Evolutionary conservation across 2,888 invertebrate species (phyloP), one percentile per base, ranked within the genome.

Genomic region (Tenthredo mesomela): DNA sequence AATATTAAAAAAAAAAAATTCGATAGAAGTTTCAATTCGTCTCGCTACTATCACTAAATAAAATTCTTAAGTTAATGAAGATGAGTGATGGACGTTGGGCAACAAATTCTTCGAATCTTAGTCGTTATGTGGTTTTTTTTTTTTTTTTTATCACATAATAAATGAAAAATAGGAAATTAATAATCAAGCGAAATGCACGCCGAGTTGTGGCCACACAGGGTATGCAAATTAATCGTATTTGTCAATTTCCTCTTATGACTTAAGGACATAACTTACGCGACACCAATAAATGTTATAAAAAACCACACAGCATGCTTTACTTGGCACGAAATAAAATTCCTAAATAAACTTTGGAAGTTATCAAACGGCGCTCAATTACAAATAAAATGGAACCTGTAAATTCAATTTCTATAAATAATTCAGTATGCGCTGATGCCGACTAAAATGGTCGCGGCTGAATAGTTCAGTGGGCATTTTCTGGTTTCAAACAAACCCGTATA

Each of bases 191-290:
- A 37, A 7, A 37, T 18, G n/a, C n/a, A 9, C n/a, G 70, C 12
- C 70, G 15, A 6, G 6, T 70, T 7, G 2, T 25, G 9, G 61
- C 25, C 5, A 18, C n/a, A 70, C 33, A 18, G 33, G 25, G 9
- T 70, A 70, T 70, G 70, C 33, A 70, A 70, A 70, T 70, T 18
- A n/a, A 70, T 33, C 29, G 70, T 70, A 70, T 70, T 70, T 70
- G 37, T 70, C n/a, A 70, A 70, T 37, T 70, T 18, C 33, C 25
- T 37, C 70, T 70, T n/a, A 9, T 37, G 70, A 70, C 70, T 70
- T 70, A 5, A 37, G 37, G 33, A 70, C 29, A 37, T 70, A 37
- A 70, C 37, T 70, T 37, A 70, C n/a, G 37, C 37, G 70, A 70
- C 33, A 70, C 37, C 33, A 37, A 37, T 25, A 15, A 70, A 15